Evolutionary conservation across 1,140 invertebrate genomes (phyloP), one percentile per base, ranked within the genome.

Genomic region (Apis florea): DNA sequence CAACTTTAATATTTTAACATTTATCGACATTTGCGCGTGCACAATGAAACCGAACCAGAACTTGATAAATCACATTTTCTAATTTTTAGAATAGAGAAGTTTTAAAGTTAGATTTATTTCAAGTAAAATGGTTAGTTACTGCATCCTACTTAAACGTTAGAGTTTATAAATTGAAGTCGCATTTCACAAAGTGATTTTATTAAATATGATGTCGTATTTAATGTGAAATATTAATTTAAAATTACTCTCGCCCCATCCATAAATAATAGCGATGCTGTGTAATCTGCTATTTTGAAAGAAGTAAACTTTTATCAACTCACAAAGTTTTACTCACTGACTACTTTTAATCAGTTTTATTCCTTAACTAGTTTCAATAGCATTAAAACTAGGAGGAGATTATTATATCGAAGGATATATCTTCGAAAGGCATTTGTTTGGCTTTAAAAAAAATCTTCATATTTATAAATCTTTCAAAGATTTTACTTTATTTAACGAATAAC

Each of bases 281-380:
- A 31, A 64, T 64, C 61, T 19, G 21, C 8, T 31, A 31, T 64
- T 31, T 64, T 31, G 19, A 64, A 19, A 64, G 31, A 26, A 12
- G 5, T 40, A 40, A 40, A 40, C 5, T 40, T 61, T 61, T 4
- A 64, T 64, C 61, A 26, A 31, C 31, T 31, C 31, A 6, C 5
- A 26, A 64, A 64, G 31, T 26, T 64, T 31, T 64, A 31, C 26
- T 31, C 15, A 0, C 13, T 2, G 61, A 17, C 24, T 31, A 64
- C 26, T 64, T 64, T 64, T 31, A 64, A 64, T 64, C 61, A 64
- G 26, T 64, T 64, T 64, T 31, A 64, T 64, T 64, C 26, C 61
- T 31, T 40, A 64, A 64, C 26, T 64, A 31, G 26, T 19, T 31
- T 64, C 31, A 31, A 31, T 31, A 9, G 31, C 26, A 15, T 64